These are phyloP conservation scores for Gopherus evgoodei DNA, from an alignment of 2,113 vertebrate species.

Conservation along the genomic window DNA sequence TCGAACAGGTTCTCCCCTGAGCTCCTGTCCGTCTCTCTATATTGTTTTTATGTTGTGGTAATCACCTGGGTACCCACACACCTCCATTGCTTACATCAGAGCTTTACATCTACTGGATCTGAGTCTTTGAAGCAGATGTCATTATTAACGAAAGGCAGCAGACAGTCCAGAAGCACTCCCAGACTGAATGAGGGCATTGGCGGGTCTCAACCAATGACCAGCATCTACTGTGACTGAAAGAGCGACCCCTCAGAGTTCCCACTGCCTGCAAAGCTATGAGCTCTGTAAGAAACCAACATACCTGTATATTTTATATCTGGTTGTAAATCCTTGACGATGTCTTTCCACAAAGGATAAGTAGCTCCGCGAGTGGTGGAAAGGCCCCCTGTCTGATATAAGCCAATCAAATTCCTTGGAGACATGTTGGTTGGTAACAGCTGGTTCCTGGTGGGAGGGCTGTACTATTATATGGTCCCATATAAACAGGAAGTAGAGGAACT, in stretches of 20 bases:
- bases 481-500: constrained; percentile 99
- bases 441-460: constrained; percentile 96
- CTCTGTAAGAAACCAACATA: constrained; percentile 60
- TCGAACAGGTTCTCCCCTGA: neutral
- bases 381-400: constrained; percentile 99
- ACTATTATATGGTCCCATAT: constrained; percentile 99
- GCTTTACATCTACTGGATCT: neutral
- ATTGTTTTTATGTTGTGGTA: accelerated
- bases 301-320: constrained; percentile 99
- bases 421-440: constrained; percentile 96
- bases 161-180: neutral
- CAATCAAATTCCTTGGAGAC: constrained; percentile 99
- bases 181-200: neutral
- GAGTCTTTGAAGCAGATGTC: neutral
- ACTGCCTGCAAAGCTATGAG: neutral
- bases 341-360: constrained; percentile 99
- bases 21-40: neutral
- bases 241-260: neutral
- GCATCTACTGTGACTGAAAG: neutral
- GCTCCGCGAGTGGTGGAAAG: constrained; percentile 99
- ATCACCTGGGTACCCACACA: neutral
- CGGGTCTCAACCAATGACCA: accelerated
- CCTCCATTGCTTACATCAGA: neutral
- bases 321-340: constrained; percentile 99
- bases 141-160: neutral